Percentiles rank a stretch among this genome's conserved stretches.
phyloP scores from a whole-genome alignment of 2,113 vertebrate species.

The Ochotona curzoniae region DNA sequence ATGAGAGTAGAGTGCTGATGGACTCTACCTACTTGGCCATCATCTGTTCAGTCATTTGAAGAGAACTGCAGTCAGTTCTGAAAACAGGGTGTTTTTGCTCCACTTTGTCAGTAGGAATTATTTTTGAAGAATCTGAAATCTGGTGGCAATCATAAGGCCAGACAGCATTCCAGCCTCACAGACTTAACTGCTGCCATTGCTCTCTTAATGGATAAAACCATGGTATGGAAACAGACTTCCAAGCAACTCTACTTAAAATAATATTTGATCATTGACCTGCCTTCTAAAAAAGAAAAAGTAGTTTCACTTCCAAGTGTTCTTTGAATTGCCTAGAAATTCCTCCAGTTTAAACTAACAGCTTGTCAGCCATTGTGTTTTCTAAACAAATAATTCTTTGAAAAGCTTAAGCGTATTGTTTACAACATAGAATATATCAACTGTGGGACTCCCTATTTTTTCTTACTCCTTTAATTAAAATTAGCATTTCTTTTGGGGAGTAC shows the following conservation, averaged over 20 bases:
- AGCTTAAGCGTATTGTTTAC: neutral
- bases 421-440: neutral
- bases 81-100: neutral
- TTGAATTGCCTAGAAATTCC: neutral
- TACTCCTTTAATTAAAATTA: neutral
- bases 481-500: neutral
- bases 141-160: neutral
- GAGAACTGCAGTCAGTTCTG: neutral
- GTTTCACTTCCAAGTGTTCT: conserved; percentile 14
- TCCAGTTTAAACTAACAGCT: conserved; percentile 22
- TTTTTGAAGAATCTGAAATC: neutral
- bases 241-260: neutral
- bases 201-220: neutral
- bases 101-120: neutral
- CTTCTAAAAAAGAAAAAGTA: neutral
- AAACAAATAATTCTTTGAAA: neutral
- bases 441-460: neutral
- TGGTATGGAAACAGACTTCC: neutral
- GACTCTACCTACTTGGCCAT: neutral
- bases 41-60: neutral
- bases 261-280: neutral
- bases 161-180: neutral
- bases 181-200: neutral
- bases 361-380: neutral
- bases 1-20: neutral